Percentiles rank a stretch among this genome's conserved stretches.
These are phyloP conservation scores for Bombus sibiricus DNA, from an alignment of 1,140 invertebrate genomes.

Conservation along the genomic window DNA sequence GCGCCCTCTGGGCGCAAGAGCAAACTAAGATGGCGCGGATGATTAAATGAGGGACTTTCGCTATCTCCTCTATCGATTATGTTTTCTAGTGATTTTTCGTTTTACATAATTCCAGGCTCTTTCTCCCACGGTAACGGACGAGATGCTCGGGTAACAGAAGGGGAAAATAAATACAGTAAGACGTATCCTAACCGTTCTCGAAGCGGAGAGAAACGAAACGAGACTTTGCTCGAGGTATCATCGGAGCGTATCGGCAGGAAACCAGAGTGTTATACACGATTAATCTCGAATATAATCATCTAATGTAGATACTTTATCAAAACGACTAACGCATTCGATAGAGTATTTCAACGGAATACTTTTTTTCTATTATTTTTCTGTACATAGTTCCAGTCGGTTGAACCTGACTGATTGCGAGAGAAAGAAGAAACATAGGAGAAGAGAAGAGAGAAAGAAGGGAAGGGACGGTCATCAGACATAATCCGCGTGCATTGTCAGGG, in stretches of 20 bases:
- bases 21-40: neutral
- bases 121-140: neutral
- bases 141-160: no score
- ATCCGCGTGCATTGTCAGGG: slow-evolving; percentile 61
- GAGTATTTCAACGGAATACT: neutral
- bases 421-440: neutral
- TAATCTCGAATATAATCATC: slow-evolving; percentile 38
- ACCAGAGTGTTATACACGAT: slow-evolving; percentile 13
- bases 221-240: no score
- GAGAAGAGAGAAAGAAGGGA: neutral
- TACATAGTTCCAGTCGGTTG: neutral
- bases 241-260: neutral
- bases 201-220: slow-evolving; percentile 11
- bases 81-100: neutral
- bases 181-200: neutral
- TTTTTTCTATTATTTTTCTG: neutral
- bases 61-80: neutral
- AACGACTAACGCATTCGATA: neutral
- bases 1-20: no score
- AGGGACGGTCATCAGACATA: slow-evolving; percentile 49
- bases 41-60: neutral
- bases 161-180: neutral
- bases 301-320: slow-evolving; percentile 23
- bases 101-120: neutral
- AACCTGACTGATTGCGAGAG: neutral